Conservation (phyloP, 2,888 invertebrate species). For the Anthophora plumipes region DNA sequence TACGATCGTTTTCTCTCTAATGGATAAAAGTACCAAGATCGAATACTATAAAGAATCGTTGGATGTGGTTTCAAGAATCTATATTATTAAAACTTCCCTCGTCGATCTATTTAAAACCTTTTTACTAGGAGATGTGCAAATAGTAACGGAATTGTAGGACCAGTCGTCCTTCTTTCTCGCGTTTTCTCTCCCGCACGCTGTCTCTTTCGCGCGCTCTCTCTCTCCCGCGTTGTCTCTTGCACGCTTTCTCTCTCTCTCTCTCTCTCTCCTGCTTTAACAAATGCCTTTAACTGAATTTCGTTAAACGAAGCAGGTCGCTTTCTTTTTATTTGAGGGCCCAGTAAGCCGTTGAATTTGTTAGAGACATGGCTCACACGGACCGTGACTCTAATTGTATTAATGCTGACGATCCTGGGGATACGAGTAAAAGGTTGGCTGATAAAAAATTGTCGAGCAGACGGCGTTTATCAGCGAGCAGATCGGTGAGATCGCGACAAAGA, state of each 20-base stretch:
- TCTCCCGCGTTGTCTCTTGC: no score
- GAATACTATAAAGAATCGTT: not conserved
- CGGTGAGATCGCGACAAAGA: slow-evolving; percentile 21
- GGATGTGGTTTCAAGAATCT: no score
- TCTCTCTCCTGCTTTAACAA: no score
- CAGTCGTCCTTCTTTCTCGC: not conserved
- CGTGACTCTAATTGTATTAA: slow-evolving; percentile 27
- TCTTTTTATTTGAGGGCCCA: not conserved
- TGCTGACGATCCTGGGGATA: not conserved
- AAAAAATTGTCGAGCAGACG: slow-evolving; percentile 14
- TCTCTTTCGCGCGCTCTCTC: not conserved
- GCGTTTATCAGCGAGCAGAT: slow-evolving; percentile 33
- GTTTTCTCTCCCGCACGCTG: no score
- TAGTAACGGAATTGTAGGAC: not conserved
- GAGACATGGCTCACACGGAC: not conserved
- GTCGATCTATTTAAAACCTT: no score
- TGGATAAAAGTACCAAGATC: not conserved
- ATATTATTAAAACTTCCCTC: no score
- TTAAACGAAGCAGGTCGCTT: not conserved
- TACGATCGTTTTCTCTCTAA: not conserved
- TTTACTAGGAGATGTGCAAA: not conserved
- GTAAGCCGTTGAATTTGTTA: slow-evolving; percentile 14
- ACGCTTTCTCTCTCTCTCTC: not conserved
- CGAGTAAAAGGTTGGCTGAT: not conserved
- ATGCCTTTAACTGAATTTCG: slow-evolving; percentile 19